Conservation (phyloP, 1,140 invertebrate genomes). For the Zaprionus vittiger region DNA sequence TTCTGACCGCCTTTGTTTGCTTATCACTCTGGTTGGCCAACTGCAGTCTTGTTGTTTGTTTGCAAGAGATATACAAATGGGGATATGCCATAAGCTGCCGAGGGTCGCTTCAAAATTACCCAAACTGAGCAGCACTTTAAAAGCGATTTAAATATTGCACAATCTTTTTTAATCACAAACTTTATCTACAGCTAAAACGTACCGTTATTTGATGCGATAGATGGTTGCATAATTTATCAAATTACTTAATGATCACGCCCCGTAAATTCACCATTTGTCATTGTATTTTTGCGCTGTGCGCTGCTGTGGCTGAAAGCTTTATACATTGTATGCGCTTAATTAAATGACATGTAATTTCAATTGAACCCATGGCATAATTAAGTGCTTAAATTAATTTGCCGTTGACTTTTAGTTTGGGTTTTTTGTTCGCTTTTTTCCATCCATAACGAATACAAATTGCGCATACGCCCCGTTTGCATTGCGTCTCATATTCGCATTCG, state of each 20-base stretch:
- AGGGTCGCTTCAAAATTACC: background rate
- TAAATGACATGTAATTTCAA: conserved; percentile 68
- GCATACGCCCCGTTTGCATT: conserved; percentile 60
- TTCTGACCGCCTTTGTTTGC: conserved; percentile 43
- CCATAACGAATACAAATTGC: conserved; percentile 48
- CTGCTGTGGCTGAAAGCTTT: background rate
- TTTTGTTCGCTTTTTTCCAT: background rate
- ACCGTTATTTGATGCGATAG: background rate
- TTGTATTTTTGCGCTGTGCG: background rate
- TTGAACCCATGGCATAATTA: conserved; percentile 68
- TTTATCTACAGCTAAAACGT: background rate
- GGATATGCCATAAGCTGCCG: conserved; percentile 18
- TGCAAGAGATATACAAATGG: conserved; percentile 31
- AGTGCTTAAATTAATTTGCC: conserved; percentile 74
- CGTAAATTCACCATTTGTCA: background rate
- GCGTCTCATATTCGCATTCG: conserved; percentile 36
- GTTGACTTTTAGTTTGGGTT: conserved; percentile 50
- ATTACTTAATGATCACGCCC: background rate
- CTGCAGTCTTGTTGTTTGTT: conserved; percentile 39
- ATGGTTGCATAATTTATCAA: background rate
- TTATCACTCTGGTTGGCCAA: conserved; percentile 44
- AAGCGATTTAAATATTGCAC: background rate
- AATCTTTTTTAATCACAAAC: background rate
- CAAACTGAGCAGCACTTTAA: background rate
- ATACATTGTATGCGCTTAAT: conserved; percentile 63